phyloP scores from a whole-genome alignment of 2,797 vertebrate genomes.

The Cuniculus paca region DNA sequence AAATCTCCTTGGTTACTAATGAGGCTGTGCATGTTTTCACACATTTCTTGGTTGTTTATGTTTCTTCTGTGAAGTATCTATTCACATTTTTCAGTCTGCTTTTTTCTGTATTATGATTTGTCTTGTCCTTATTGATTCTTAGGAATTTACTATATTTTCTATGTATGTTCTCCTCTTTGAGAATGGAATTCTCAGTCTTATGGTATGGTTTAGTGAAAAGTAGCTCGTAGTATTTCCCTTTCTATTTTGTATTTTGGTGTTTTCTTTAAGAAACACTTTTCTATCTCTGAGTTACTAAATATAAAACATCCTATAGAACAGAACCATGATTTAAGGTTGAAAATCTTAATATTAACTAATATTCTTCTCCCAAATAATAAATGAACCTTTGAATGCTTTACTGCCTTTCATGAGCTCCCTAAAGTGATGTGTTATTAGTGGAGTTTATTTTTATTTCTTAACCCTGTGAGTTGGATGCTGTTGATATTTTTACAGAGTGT shows the following conservation, averaged over 20 bases:
- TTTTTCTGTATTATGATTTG: not conserved
- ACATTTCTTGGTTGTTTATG: not conserved
- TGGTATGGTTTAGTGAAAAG: not conserved
- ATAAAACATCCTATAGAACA: not conserved
- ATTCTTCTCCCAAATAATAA: not conserved
- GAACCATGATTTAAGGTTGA: not conserved
- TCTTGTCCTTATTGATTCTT: slow-evolving; percentile 22
- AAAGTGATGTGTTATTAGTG: not conserved
- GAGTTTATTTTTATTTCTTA: not conserved
- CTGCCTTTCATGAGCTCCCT: not conserved
- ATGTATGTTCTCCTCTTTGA: not conserved
- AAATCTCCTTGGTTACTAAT: not conserved
- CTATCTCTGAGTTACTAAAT: slow-evolving; percentile 46
- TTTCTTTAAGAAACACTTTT: slow-evolving; percentile 36
- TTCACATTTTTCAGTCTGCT: not conserved
- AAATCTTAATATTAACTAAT: not conserved
- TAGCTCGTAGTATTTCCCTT: slow-evolving; percentile 7
- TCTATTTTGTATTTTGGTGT: slow-evolving; percentile 30
- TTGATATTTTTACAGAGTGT: not conserved
- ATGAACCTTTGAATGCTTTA: not conserved
- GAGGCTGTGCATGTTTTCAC: slow-evolving; percentile 4
- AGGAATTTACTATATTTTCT: slow-evolving; percentile 1
- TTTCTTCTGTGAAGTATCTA: slow-evolving; percentile 11
- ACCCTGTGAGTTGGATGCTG: not conserved
- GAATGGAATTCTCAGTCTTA: not conserved